Evolutionary conservation across 2,797 vertebrate genomes (phyloP), one percentile per base, ranked within the genome.

Genomic region (Chelon labrosus): DNA sequence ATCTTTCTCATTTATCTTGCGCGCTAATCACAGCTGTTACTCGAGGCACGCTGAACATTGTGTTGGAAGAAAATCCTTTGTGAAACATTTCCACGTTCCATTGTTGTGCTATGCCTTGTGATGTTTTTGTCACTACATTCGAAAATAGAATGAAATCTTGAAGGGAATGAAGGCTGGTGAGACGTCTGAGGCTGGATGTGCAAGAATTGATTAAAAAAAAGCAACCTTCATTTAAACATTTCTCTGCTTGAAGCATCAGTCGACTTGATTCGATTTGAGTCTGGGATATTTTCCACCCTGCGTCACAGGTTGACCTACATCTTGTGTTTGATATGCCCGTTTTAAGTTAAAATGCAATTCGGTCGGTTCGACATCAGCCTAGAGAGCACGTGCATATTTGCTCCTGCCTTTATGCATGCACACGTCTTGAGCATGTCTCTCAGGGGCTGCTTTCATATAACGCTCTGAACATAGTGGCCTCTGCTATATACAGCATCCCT

Each of bases 271-370:
- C 37, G 12, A 77, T 86, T 82, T 51, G 59, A 84, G 77, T 69
- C 85, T 67, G 63, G 84, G 77, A 79, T 85, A 78, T 87, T 86
- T 89, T 77, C 49, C 66, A 77, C 67, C 62, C 73, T 82, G 83
- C 88, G 62, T 85, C 84, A 84, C 9, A 57, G 77, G 70, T 72
- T 90, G 92, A 91, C 92, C 91, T 93, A 92, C 88, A 91, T 92
- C 85, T 74, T 17, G 47, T 59, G 55, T 81, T 89, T 80, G 79
- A 87, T 84, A 74, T 78, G 56, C 62, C 3, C 27, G 2, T 73
- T 88, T 86, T 75, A 67, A 83, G 79, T 85, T 60, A 37, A 85
- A 89, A 79, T 75, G 77, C 64, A 85, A 75, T 79, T 72, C 69
- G 27, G 57, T 84, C 54, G 67, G 68, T 82, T 81, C 27, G 1